These are phyloP conservation scores for Hoplostethus atlanticus DNA, from an alignment of 2,797 vertebrate genomes.

Conservation along the genomic window DNA sequence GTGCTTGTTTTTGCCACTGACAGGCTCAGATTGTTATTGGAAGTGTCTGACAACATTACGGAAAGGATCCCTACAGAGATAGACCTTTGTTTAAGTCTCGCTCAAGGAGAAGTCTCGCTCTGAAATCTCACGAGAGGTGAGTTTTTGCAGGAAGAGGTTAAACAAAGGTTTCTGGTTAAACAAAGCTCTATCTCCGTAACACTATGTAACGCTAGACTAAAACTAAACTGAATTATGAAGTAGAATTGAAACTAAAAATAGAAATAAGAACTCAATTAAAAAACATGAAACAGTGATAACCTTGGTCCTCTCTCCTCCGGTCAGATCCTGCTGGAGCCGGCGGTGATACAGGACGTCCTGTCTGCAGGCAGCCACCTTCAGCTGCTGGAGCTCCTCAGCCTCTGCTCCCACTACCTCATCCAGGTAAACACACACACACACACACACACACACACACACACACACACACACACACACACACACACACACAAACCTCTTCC, in stretches of 20 bases:
- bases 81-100: too few relatives aligned
- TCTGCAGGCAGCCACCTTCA: constrained; percentile 98
- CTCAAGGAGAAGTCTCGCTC: too few relatives aligned
- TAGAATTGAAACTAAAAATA: not conserved
- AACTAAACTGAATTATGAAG: too few relatives aligned
- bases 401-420: constrained; percentile 96
- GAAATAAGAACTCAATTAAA: not conserved
- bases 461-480: constrained; percentile 11
- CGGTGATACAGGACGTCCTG: constrained; percentile 94
- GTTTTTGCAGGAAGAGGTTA: too few relatives aligned
- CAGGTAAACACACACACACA: constrained; percentile 61
- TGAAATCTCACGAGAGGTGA: too few relatives aligned
- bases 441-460: constrained; percentile 20
- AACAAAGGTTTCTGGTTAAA: too few relatives aligned
- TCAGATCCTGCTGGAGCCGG: constrained; percentile 94
- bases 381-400: constrained; percentile 94
- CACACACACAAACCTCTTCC: not conserved
- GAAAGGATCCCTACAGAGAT: too few relatives aligned
- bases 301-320: constrained; percentile 43
- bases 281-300: not conserved
- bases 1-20: too few relatives aligned
- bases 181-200: too few relatives aligned
- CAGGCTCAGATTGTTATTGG: too few relatives aligned
- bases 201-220: too few relatives aligned
- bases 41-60: too few relatives aligned